A percentile compares a stretch with the other conserved stretches of the same genome.
These are phyloP conservation scores for Sclerurus mexicanus DNA, from an alignment of 2,113 vertebrate species.

Conservation along the genomic window DNA sequence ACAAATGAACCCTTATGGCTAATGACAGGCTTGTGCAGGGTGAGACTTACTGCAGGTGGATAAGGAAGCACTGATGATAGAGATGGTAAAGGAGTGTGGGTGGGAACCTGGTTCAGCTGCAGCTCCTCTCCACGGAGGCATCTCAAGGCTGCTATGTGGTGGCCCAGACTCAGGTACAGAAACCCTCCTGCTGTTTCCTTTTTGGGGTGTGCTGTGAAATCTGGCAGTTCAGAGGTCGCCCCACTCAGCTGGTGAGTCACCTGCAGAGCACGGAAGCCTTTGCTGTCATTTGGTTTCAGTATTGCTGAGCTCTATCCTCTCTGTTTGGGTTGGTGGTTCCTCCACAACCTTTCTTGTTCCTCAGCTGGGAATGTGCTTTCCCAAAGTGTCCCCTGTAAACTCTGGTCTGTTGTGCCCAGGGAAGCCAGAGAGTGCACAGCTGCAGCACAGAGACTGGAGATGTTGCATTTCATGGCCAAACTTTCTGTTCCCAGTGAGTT, in stretches of 20 bases:
- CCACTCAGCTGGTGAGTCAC: fast-evolving
- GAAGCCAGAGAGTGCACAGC: background rate
- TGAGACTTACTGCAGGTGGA: background rate
- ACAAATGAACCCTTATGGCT: background rate
- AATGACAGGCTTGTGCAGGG: background rate
- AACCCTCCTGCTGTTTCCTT: background rate
- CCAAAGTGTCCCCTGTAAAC: fast-evolving
- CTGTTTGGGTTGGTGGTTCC: fast-evolving
- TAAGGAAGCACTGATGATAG: background rate
- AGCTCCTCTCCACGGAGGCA: background rate
- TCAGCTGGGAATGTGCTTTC: background rate
- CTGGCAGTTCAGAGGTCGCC: fast-evolving
- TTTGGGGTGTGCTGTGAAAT: background rate
- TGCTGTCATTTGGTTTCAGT: background rate
- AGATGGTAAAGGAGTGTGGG: fast-evolving
- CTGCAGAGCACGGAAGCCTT: fast-evolving
- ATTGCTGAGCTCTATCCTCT: background rate
- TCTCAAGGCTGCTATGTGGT: background rate
- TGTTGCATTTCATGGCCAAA: background rate
- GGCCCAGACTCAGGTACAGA: background rate
- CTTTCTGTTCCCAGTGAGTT: background rate
- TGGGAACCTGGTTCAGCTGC: background rate
- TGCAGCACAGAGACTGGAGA: background rate
- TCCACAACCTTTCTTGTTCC: background rate
- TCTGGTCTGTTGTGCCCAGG: fast-evolving